A percentile compares a stretch with the other conserved stretches of the same genome.
phyloP scores from a whole-genome alignment of 92 coral and sea anemone genomes.

The Siderastrea radians region DNA sequence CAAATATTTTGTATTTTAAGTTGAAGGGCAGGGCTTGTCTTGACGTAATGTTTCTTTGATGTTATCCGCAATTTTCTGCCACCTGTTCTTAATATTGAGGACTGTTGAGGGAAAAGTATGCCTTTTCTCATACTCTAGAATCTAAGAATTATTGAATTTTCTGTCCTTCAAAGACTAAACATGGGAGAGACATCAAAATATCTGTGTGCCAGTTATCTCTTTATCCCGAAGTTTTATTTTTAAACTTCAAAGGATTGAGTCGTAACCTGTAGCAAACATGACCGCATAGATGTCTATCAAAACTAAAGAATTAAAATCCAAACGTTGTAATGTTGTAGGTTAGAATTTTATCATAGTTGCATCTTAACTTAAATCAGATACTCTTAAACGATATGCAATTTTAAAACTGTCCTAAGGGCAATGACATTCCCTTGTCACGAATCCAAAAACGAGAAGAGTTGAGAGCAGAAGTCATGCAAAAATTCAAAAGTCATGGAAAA shows the following conservation, averaged over 20 bases:
- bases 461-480: background rate
- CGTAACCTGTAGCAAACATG: background rate
- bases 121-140: background rate
- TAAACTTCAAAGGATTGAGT: background rate
- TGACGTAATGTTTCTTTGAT: slow-evolving; percentile 44
- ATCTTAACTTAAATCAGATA: slow-evolving; percentile 35
- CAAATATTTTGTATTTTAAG: slow-evolving; percentile 33
- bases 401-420: slow-evolving; percentile 36
- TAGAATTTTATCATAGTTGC: slow-evolving; percentile 8
- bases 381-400: slow-evolving; percentile 26
- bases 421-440: background rate
- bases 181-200: background rate
- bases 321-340: slow-evolving; percentile 6
- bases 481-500: background rate
- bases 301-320: background rate
- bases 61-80: slow-evolving; percentile 35
- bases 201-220: background rate
- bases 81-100: slow-evolving; percentile 22
- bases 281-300: slow-evolving; percentile 6
- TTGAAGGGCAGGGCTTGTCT: slow-evolving; percentile 17
- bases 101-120: slow-evolving; percentile 49
- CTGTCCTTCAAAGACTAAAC: background rate
- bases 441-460: background rate
- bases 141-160: slow-evolving; percentile 19
- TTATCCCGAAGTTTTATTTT: background rate